Base-by-base conservation (phyloP, 2,888 invertebrate genomes). In the Agrilus cyanescens region DNA sequence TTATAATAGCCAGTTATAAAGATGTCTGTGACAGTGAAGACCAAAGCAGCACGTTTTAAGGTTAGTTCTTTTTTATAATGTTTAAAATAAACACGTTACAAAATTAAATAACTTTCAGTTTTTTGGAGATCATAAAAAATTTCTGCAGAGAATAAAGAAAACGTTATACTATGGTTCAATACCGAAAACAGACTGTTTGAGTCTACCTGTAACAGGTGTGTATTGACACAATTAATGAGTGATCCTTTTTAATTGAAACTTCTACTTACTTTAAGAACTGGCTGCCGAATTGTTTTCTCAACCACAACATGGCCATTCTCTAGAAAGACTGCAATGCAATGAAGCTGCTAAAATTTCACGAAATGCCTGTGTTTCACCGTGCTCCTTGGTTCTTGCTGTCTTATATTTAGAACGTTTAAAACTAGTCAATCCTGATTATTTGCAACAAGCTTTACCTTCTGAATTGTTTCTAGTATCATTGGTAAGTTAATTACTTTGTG, bases 381-480 rank as follows among this genome's bases (percentile, higher is more conserved):
- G 91, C 63, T 88, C 94, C 12, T 75, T 97, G 41, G 85, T 96
- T 53, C 76, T 96, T 57, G 94, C 96, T 20, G 73, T 97, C 59
- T 75, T 96, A 35, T 97, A 97, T 68, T 74, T 96, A 55, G 94
- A 96, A 69, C 78, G 95, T 50, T 75, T 97, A 41, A 82, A 85
- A 62, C 72, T 74, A 47, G 74, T 76, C 55, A 86, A 90, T 70
- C 84, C 87, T 1, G 80, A 83, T 52, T 95, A 93, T 67, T 74
- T 95, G 47, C 76, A 82, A 53, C 72, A 76, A 56, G 80, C 90
- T 38, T 80, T 86, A 25, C 93, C 96, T 20, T 85, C 89, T 25
- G 93, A 96, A 63, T 76, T 97, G 45, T 96, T 96, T 68, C 77
- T 97, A 44, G 86, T 96, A 48, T 91, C 96, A 45, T 73, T 96